phyloP scores from a whole-genome alignment of 2,113 vertebrate species.

The Semicossyphus pulcher region DNA sequence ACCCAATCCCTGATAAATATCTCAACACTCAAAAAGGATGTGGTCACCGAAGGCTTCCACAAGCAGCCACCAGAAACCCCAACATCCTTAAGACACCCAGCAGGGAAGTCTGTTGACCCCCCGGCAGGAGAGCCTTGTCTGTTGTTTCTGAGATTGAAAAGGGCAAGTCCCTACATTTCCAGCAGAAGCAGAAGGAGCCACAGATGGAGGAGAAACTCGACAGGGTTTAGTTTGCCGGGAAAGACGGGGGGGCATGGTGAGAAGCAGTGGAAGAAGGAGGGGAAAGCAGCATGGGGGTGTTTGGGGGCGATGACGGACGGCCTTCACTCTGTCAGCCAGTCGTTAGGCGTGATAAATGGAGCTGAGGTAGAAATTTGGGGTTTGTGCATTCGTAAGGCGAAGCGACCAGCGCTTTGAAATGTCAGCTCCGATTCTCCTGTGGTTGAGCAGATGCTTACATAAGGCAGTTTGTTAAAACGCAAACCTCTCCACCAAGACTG shows the following conservation, averaged over 20 bases:
- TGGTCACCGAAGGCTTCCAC: conserved; percentile 48
- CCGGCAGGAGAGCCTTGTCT: conserved; percentile 73
- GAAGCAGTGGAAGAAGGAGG: conserved; percentile 21
- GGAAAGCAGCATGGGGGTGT: conserved; percentile 37
- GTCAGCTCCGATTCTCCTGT: conserved; percentile 77
- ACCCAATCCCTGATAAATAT: conserved; percentile 1
- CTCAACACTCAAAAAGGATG: conserved; percentile 19
- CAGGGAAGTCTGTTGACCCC: conserved; percentile 71
- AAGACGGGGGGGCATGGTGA: conserved; percentile 9
- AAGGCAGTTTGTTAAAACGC: conserved; percentile 76
- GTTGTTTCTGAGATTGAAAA: conserved; percentile 74
- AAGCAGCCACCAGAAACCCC: conserved; percentile 31
- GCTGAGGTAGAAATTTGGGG: conserved; percentile 67
- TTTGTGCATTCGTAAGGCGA: conserved; percentile 62
- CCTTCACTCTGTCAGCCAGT: conserved; percentile 80
- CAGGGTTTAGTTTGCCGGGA: conserved; percentile 37
- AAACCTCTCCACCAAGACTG: conserved; percentile 53
- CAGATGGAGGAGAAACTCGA: conserved; percentile 48
- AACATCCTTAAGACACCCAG: conserved; percentile 59
- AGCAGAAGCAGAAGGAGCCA: conserved; percentile 31
- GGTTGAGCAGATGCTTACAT: conserved; percentile 79
- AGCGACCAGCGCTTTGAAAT: conserved; percentile 73
- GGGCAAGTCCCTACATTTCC: conserved; percentile 56
- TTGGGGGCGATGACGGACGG: conserved; percentile 76
- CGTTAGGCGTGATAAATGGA: conserved; percentile 80